Evolutionary conservation across 2,888 invertebrate species (phyloP), one percentile per base, ranked within the genome.

Genomic region (Tridacna crocea): DNA sequence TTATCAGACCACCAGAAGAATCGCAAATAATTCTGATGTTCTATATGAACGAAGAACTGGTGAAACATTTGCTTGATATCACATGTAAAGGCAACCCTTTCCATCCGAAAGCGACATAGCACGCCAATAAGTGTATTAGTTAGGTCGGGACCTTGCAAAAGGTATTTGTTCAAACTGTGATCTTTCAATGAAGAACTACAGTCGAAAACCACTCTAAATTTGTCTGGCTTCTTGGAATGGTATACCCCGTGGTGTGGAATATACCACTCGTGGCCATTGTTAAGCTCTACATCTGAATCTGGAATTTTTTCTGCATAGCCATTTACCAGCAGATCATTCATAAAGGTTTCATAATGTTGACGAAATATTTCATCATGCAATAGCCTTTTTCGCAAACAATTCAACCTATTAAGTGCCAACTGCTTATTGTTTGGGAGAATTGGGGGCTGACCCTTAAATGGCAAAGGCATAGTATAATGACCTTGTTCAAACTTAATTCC

Each of bases 71-170:
- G 15, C 66, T 46, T 46, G 15, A 66, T 46, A 46, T 66, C 66
- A 8, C 46, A 15, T 6, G 46, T 19, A 6, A 66, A 10, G 4
- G 66, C 46, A 11, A 66, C 46, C 12, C 19, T n/a, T 19, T 66
- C 66, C 46, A 46, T 17, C 6, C 66, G 13, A 66, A 66, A 82
- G 60, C 89, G 48, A 24, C 79, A 76, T 0, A 88, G 65, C 22
- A 89, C 88, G n/a, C 85, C 82, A 26, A 85, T n/a, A 0, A 88
- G 65, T n/a, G 19, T 68, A 72, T 88, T 88, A 8, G 84, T 83
- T n/a, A 87, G 58, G 55, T 88, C 82, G 24, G 88, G 87, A 24
- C 85, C 88, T 60, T 74, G 81, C 10, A 88, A 61, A 22, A 88
- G 66, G 60, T 74, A 72, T 0, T 61, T 46, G 61, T 85, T 85